Base-by-base conservation (phyloP, 2,113 vertebrate species). In the Falcunculus frontatus region DNA sequence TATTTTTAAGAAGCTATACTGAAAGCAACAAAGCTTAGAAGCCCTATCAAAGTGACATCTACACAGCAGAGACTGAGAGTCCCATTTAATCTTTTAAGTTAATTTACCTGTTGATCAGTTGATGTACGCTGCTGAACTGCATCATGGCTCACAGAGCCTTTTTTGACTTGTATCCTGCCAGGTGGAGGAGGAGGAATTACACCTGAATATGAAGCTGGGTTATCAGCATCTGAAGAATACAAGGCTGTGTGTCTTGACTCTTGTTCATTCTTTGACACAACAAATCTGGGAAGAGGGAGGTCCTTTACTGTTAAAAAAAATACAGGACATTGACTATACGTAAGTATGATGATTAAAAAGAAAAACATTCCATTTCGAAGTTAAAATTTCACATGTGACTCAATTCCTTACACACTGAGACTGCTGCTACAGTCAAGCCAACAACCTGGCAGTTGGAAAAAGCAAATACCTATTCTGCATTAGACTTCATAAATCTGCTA, bases 141-240 rank as follows among this genome's bases (percentile, higher is more conserved):
- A 96, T 99, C 99, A 26, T 99, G 99, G 83, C 98, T 98, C 74
- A 98, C 96, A n/a, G 99, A 99, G 89, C 98, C 98, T 96, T 99
- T 99, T 98, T 99, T 99, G 94, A 98, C 98, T 93, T 99, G 99
- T 64, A 97, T 98, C 89, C 99, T 97, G 88, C 98, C 99, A 35
- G 99, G 99, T 15, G 99, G 99, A 84, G 99, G 98, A 89, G 99
- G 99, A 87, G 99, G 99, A 90, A 99, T 99, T 60, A 99, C 98
- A 59, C 98, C 98, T 42, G 99, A 98, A 94, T 99, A 99, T 35
- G 99, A 97, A n/a, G 99, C 98, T 91, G 99, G 97, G 91, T 98
- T 98, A 97, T 99, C 99, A 42, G 99, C 95, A 96, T 99, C 99
- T 80, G 99, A 98, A 94, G 98, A 98, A 94, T 99, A 99, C 78